Percentiles rank a stretch among this genome's conserved stretches.
These are phyloP conservation scores for Trididemnum miniatum DNA, from an alignment of 23 tunicate genomes.

Conservation along the genomic window DNA sequence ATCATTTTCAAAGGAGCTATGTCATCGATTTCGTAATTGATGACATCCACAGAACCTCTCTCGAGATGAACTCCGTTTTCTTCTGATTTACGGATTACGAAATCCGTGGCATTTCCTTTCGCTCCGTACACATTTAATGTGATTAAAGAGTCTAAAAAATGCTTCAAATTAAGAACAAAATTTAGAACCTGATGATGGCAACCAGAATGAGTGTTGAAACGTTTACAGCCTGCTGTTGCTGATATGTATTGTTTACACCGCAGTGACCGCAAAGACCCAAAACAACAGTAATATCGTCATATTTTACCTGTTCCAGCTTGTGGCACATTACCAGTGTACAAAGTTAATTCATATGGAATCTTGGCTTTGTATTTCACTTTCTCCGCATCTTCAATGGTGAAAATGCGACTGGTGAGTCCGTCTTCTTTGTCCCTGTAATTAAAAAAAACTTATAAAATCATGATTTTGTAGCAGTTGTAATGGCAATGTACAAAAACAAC, in stretches of 20 bases:
- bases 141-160: constrained; percentile 81
- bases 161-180: no score
- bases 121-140: constrained; percentile 74
- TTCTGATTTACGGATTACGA: constrained; percentile 72
- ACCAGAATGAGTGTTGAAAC: no score
- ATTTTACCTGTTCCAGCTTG: constrained; percentile 91
- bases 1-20: constrained; percentile 87
- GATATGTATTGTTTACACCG: no score
- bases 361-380: constrained; percentile 75
- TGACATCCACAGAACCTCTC: constrained; percentile 80
- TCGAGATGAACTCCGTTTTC: constrained; percentile 88
- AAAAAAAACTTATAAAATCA: not conserved
- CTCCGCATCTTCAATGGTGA: constrained; percentile 70
- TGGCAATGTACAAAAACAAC: no score
- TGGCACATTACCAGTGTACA: constrained; percentile 72
- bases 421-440: constrained; percentile 71
- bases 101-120: constrained; percentile 63
- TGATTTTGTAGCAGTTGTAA: no score
- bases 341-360: constrained; percentile 72
- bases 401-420: constrained; percentile 61
- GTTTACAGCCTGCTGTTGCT: no score
- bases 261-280: no score
- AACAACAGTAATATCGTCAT: no score
- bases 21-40: constrained; percentile 73
- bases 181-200: no score